Base-by-base conservation (phyloP, 2,113 vertebrate species). In the Ellobius talpinus region DNA sequence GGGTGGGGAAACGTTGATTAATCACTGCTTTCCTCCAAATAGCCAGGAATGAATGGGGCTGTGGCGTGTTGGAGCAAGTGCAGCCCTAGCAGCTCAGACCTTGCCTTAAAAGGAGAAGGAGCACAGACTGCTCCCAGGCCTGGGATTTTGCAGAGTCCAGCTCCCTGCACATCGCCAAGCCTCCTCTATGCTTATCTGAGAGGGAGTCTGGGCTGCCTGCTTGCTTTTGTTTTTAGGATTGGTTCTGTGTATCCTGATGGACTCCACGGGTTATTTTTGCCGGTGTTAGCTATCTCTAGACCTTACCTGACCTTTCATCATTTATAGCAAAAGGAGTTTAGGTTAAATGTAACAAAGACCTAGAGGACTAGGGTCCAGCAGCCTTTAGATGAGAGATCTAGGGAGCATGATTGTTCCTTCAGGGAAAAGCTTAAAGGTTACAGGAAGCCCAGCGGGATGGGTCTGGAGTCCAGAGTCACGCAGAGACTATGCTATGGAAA, bases 41-140 rank as follows among this genome's bases (percentile, higher is more conserved):
- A 98, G 98, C 97, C 97, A 94, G 95, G 98, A 98, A 98, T 89
- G 97, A 98, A 97, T 81, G 86, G 91, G 93, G 97, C 95, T 95
- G 92, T 90, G 92, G 97, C 96, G 26, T 86, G 96, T 24, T n/a
- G 86, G 10, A 31, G 93, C 93, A 50, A 9, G 31, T 50, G 91
- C 42, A 97, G 97, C 94, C 91, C 97, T 74, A 94, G 73, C 97
- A 96, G 84, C 98, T 95, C 97, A 98, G 97, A 98, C 47, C 97
- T 98, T 98, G 94, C 99, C 99, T 99, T 99, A 99, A 99, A 99
- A 99, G 99, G 99, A 98, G 98, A 99, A 97, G 98, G 97, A 98
- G 98, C 97, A 68, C 58, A 45, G 92, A 61, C 50, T 79, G 58
- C 85, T 94, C 78, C 85, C 76, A 7, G 61, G 97, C 89, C 97